phyloP scores from a whole-genome alignment of 2,888 invertebrate genomes.

The Hybos culiciformis region DNA sequence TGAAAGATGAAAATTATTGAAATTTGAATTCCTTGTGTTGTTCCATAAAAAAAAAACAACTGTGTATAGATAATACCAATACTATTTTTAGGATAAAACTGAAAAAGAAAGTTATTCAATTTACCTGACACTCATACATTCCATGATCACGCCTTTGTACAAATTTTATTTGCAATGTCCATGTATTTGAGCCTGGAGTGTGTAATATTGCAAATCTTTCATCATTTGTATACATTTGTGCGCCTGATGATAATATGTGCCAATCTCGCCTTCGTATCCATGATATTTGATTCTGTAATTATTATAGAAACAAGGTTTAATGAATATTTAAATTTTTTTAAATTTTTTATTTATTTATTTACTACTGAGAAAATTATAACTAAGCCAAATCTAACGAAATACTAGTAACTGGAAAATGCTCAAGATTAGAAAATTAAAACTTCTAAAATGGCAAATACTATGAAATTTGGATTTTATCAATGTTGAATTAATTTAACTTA shows the following conservation, averaged over 20 bases:
- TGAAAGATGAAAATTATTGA: no score
- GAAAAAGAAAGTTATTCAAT: no score
- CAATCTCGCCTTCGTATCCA: conserved; percentile 87
- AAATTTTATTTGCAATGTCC: conserved; percentile 89
- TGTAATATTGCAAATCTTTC: conserved; percentile 71
- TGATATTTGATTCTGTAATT: conserved; percentile 59
- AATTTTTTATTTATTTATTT: no score
- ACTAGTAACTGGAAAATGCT: conserved; percentile 1
- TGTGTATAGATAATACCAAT: no score
- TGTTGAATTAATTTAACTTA: no score
- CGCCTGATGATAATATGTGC: conserved; percentile 84
- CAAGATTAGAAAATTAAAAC: conserved; percentile 2
- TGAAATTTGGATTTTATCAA: no score
- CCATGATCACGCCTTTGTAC: conserved; percentile 88
- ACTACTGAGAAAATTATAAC: no score
- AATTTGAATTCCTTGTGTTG: no score
- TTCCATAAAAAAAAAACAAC: no score
- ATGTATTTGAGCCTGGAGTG: conserved; percentile 79
- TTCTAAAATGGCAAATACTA: conserved; percentile 5
- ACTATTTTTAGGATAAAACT: no score
- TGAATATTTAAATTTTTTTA: no score
- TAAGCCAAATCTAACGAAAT: no score
- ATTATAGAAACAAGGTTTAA: conserved; percentile 10
- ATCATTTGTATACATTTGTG: conserved; percentile 83
- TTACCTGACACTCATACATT: conserved; percentile 86